Evolutionary conservation across 2,113 vertebrate genomes (phyloP).

Genomic region (Muntiacus muntjak): DNA sequence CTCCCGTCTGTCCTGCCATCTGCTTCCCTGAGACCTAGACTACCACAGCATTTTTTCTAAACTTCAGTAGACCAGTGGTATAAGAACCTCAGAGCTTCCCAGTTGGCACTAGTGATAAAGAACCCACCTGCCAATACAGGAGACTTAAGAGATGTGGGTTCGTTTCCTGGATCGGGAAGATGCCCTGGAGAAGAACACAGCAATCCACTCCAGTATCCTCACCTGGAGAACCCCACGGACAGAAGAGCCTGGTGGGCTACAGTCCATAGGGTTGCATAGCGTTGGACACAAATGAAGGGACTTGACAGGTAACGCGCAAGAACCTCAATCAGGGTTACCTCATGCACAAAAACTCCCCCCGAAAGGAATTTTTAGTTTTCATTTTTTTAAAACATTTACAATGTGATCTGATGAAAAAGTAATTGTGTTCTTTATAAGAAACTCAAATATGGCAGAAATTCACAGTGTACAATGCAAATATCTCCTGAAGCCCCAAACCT

Average conservation of each 20-base stretch:
- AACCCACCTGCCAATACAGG: not conserved
- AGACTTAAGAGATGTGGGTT: not conserved
- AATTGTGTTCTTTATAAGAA: not conserved
- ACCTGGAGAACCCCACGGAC: not conserved
- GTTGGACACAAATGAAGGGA: not conserved
- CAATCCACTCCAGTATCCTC: not conserved
- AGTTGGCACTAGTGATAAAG: not conserved
- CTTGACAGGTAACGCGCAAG: not conserved
- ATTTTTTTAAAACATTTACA: not conserved
- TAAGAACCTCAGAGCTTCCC: not conserved
- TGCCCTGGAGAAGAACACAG: not conserved
- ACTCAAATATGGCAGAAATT: not conserved
- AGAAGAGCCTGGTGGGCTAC: not conserved
- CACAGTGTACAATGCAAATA: not conserved
- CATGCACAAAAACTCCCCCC: not conserved
- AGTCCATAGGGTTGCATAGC: not conserved
- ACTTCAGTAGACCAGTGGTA: not conserved
- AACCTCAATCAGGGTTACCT: not conserved
- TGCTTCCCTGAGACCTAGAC: not conserved
- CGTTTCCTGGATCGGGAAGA: rapidly evolving
- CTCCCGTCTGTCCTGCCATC: not conserved
- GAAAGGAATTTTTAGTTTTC: not conserved
- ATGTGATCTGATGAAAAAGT: not conserved
- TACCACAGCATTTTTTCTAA: not conserved
- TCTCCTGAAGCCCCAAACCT: not conserved